Percentiles rank a stretch among this genome's conserved stretches.
Conservation (phyloP, 2,888 invertebrate species). For the Boloria euphrosyne region DNA sequence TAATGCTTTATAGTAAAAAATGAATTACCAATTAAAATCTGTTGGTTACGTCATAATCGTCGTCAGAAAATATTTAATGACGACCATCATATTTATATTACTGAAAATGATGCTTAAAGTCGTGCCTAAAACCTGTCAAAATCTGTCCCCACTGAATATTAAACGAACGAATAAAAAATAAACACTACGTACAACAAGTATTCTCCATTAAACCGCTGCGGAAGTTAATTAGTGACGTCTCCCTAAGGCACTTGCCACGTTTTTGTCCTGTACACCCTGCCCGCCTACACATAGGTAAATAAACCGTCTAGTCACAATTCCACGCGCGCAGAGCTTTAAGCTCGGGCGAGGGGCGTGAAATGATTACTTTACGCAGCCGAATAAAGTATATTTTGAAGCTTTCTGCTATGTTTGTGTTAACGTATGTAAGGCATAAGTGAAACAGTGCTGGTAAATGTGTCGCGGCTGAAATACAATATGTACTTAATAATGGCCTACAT, state of each 20-base stretch:
- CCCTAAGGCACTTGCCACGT: constrained; percentile 19
- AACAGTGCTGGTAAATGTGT: constrained; percentile 37
- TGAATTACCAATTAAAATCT: no score
- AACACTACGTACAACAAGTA: neutral
- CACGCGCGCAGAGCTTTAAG: constrained; percentile 42
- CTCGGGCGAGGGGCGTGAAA: constrained; percentile 62
- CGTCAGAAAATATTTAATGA: no score
- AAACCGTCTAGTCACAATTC: constrained; percentile 26
- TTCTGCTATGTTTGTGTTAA: constrained; percentile 74
- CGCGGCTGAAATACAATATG: constrained; percentile 65
- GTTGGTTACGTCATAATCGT: no score
- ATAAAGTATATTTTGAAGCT: constrained; percentile 54
- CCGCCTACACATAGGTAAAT: constrained; percentile 24
- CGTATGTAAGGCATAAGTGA: constrained; percentile 33
- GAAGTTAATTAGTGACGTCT: constrained; percentile 22
- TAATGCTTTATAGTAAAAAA: no score
- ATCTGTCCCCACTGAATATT: no score
- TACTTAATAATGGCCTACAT: constrained; percentile 56
- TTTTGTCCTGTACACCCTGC: constrained; percentile 21
- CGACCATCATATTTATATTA: no score
- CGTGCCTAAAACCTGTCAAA: no score
- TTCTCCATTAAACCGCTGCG: constrained; percentile 9
- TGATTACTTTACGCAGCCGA: constrained; percentile 53
- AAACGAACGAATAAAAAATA: neutral
- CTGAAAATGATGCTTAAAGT: no score